Conservation (phyloP, 2,113 vertebrate species). For the Muscicapa adusta region DNA sequence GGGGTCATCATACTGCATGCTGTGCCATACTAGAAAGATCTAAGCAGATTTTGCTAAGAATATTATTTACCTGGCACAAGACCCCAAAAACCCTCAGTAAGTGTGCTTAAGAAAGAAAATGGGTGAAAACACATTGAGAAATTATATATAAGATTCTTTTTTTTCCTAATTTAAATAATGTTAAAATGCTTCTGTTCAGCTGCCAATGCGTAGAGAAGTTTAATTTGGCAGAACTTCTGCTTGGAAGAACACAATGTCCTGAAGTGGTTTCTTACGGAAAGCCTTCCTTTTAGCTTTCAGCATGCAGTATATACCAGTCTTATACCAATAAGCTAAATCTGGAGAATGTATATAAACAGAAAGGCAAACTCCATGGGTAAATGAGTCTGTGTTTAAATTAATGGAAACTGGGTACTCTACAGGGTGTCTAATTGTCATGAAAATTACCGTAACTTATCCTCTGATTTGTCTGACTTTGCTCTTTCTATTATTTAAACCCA, state of each 20-base stretch:
- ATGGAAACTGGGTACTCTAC: not conserved
- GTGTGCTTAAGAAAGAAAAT: not conserved
- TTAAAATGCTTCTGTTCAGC: not conserved
- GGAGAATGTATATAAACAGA: not conserved
- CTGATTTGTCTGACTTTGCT: not conserved
- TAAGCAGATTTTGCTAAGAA: not conserved
- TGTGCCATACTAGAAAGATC: not conserved
- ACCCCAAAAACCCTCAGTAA: not conserved
- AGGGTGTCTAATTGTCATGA: not conserved
- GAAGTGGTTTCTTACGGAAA: not conserved
- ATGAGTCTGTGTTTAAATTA: not conserved
- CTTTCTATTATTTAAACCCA: not conserved
- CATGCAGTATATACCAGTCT: not conserved
- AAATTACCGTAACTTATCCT: not conserved
- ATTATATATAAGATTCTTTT: not conserved
- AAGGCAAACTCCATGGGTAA: not conserved
- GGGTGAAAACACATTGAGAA: not conserved
- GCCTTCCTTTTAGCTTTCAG: not conserved
- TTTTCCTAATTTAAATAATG: not conserved
- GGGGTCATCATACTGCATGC: not conserved
- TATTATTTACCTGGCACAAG: not conserved
- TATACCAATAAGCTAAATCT: not conserved
- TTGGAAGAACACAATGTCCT: not conserved
- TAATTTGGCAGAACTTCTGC: constrained; percentile 10
- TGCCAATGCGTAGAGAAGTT: not conserved